Percentiles rank a stretch among this genome's conserved stretches.
Conservation (phyloP, 2,797 vertebrate genomes). For the Lycodopsis pacificus region DNA sequence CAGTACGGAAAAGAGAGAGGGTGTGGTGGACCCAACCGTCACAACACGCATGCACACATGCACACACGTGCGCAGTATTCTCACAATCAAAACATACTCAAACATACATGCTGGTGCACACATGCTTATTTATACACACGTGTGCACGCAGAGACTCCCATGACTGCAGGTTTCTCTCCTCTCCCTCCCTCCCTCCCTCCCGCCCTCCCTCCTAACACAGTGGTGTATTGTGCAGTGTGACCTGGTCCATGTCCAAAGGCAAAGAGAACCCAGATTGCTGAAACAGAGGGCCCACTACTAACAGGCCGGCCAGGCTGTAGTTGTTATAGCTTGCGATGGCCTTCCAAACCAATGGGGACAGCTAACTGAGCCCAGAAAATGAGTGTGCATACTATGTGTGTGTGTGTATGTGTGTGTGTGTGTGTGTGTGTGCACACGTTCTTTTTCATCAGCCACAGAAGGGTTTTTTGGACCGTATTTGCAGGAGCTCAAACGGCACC, state of each 20-base stretch:
- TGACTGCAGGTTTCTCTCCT: conserved; percentile 47
- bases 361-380: conserved; percentile 58
- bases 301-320: conserved; percentile 71
- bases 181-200: conserved; percentile 23
- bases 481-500: conserved; percentile 72
- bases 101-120: conserved; percentile 33
- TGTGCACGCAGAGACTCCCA: conserved; percentile 28
- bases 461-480: conserved; percentile 67
- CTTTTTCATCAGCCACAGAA: conserved; percentile 77
- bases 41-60: background rate
- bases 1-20: conserved; percentile 13
- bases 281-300: conserved; percentile 78
- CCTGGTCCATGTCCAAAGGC: conserved; percentile 78
- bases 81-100: conserved; percentile 39
- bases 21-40: conserved; percentile 20
- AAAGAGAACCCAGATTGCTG: conserved; percentile 82
- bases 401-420: conserved; percentile 2
- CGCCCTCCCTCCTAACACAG: conserved; percentile 72
- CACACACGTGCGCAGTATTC: conserved; percentile 15
- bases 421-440: conserved; percentile 11
- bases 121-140: conserved; percentile 41
- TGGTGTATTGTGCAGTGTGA: conserved; percentile 78
- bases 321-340: conserved; percentile 67
- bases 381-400: background rate
- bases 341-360: conserved; percentile 76